Conservation (phyloP, 2,888 invertebrate species). For the Cancer borealis region DNA sequence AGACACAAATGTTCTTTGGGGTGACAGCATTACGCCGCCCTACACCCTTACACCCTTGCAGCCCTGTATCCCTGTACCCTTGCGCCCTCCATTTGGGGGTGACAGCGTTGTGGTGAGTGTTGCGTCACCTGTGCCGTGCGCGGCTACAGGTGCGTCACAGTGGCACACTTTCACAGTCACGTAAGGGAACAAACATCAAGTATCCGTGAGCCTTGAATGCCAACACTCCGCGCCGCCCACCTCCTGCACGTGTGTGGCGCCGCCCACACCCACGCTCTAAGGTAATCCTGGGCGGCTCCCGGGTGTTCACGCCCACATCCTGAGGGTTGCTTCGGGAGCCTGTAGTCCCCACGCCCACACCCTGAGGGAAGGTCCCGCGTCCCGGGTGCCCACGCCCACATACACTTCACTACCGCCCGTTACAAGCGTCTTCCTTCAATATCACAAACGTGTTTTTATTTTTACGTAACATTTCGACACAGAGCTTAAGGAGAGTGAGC, state of each 20-base stretch:
- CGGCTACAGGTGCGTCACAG: background rate
- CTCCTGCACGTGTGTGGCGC: background rate
- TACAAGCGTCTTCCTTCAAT: slow-evolving; percentile 16
- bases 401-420: slow-evolving; percentile 28
- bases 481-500: slow-evolving; percentile 22
- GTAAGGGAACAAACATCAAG: background rate
- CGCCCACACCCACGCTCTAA: slow-evolving; percentile 7
- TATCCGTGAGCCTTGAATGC: background rate
- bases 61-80: too few species aligned
- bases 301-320: background rate
- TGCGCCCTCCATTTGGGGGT: background rate
- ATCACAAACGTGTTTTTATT: slow-evolving; percentile 29
- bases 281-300: slow-evolving; percentile 4
- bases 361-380: slow-evolving; percentile 12
- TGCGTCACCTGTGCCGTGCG: background rate
- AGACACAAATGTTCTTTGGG: background rate
- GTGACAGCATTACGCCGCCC: too few species aligned
- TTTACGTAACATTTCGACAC: slow-evolving; percentile 23
- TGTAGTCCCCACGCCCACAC: background rate
- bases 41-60: too few species aligned
- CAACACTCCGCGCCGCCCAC: background rate
- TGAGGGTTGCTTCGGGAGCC: background rate
- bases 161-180: background rate
- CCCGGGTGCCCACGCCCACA: slow-evolving; percentile 14
- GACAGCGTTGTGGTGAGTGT: background rate